Conservation (phyloP, 2,888 invertebrate genomes). For the Drosophila neotestacea region DNA sequence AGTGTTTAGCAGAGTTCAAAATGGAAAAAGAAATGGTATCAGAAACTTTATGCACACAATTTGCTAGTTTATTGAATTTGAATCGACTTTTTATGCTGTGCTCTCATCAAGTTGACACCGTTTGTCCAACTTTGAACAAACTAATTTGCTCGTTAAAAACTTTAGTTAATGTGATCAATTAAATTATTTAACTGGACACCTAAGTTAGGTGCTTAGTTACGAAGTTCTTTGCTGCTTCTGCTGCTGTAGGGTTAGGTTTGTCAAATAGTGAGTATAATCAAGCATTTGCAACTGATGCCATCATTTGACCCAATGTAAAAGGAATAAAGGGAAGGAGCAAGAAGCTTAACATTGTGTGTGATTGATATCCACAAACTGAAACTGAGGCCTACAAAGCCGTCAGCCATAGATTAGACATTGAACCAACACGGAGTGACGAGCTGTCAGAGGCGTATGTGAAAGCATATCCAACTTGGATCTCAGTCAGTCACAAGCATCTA, state of each 20-base stretch:
- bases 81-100: neutral
- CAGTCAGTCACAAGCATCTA: constrained; percentile 37
- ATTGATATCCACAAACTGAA: constrained; percentile 57
- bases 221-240: neutral
- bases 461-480: constrained; percentile 25
- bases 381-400: constrained; percentile 23
- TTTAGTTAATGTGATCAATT: constrained; percentile 26
- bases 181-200: constrained; percentile 11
- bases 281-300: constrained; percentile 6
- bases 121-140: constrained; percentile 16
- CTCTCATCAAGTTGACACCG: constrained; percentile 4
- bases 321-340: neutral
- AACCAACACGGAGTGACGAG: constrained; percentile 34
- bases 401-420: constrained; percentile 53
- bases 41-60: constrained; percentile 29
- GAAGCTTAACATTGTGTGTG: constrained; percentile 65
- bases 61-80: constrained; percentile 21
- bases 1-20: neutral
- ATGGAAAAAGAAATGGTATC: constrained; percentile 2
- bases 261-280: neutral
- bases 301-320: constrained; percentile 9
- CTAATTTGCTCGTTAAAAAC: constrained; percentile 29
- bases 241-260: constrained; percentile 2
- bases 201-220: constrained; percentile 3
- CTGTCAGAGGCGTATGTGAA: constrained; percentile 41